Evolutionary conservation across 1,140 invertebrate genomes (phyloP).

Genomic region (Aphidius gifuensis): DNA sequence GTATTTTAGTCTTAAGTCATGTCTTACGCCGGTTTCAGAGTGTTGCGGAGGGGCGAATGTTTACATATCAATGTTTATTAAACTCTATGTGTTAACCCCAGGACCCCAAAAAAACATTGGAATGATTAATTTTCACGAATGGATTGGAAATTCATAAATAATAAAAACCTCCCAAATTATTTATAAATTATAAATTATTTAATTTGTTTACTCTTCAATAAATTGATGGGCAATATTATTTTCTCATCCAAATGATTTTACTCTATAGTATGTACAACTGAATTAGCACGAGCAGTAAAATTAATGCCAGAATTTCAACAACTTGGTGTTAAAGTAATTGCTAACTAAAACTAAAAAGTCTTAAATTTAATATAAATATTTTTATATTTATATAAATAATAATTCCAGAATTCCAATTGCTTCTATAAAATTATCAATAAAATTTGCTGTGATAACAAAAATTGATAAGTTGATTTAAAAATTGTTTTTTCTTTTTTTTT

Average conservation of each 20-base stretch:
- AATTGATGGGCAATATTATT: slow-evolving; percentile 41
- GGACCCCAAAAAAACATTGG: slow-evolving; percentile 71
- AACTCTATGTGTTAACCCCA: too few relatives aligned
- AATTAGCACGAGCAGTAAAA: slow-evolving; percentile 75
- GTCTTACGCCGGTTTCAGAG: too few relatives aligned
- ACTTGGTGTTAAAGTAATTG: slow-evolving; percentile 86
- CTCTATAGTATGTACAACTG: slow-evolving; percentile 98
- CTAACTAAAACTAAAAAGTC: slow-evolving; percentile 36
- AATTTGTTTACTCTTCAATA: too few relatives aligned
- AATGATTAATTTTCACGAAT: slow-evolving; percentile 68
- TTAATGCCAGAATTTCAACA: slow-evolving; percentile 80
- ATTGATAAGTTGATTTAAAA: slow-evolving; percentile 3
- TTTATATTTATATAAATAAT: too few relatives aligned
- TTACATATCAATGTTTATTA: too few relatives aligned
- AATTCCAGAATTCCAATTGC: too few relatives aligned
- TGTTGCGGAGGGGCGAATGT: too few relatives aligned
- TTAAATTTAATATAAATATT: too few relatives aligned
- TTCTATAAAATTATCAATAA: too few relatives aligned
- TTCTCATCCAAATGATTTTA: slow-evolving; percentile 95
- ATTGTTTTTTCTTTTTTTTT: slow-evolving; percentile 9
- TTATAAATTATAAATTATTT: too few relatives aligned
- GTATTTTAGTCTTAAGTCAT: too few relatives aligned
- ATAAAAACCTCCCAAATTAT: too few relatives aligned
- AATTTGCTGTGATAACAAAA: not conserved
- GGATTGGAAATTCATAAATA: slow-evolving; percentile 73